These are phyloP conservation scores for Hirundo rustica DNA, from an alignment of 2,797 vertebrate species.

Conservation along the genomic window DNA sequence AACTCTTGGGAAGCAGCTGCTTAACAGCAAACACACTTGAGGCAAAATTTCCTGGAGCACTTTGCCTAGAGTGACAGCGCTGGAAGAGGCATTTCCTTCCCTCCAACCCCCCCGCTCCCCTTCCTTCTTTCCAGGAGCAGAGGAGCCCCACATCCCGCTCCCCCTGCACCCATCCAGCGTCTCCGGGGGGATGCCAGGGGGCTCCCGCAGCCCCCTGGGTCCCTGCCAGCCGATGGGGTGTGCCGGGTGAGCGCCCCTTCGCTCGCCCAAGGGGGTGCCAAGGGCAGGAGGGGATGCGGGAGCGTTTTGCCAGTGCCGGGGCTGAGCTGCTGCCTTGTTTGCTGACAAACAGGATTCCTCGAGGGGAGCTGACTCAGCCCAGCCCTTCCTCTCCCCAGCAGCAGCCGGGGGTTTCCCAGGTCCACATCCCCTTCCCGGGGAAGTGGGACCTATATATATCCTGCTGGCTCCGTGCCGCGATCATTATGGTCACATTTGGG, in stretches of 20 bases:
- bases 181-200: rapidly evolving
- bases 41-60: neutral
- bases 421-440: constrained; percentile 64
- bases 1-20: neutral
- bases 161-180: neutral
- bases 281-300: neutral
- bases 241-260: neutral
- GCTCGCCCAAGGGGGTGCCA: rapidly evolving
- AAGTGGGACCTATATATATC: constrained; percentile 60
- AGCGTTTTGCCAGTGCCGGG: neutral
- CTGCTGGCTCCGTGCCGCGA: neutral
- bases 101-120: rapidly evolving
- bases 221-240: rapidly evolving
- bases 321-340: neutral
- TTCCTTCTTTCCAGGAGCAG: neutral
- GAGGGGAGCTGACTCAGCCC: constrained; percentile 62
- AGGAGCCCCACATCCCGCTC: neutral
- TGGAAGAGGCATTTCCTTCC: constrained; percentile 30
- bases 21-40: neutral
- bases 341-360: constrained; percentile 63
- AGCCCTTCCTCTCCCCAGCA: constrained; percentile 33
- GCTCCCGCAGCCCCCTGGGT: neutral
- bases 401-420: constrained; percentile 51
- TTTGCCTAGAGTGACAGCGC: neutral
- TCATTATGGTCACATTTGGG: neutral